phyloP scores from a whole-genome alignment of 2,888 invertebrate species.

The Alviniconcha strummeri region DNA sequence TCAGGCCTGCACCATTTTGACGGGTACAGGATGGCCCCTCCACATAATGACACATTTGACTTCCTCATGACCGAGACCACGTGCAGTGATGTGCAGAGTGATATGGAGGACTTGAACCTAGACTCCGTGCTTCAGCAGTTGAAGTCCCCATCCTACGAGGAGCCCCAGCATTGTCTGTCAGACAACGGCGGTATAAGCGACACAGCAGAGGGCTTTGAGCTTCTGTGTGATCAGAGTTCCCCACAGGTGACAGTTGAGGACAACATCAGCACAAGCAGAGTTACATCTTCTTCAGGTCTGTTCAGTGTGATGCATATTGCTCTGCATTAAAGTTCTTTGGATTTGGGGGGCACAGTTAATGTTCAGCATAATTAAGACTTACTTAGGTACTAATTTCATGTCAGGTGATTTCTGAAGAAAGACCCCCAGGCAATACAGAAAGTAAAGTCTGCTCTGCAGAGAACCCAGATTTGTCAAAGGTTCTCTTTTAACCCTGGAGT shows the following conservation, averaged over 20 bases:
- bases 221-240: slow-evolving; percentile 30
- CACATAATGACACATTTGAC: slow-evolving; percentile 23
- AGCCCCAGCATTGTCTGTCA: slow-evolving; percentile 25
- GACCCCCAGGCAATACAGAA: no score
- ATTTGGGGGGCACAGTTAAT: no score
- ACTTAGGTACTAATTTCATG: no score
- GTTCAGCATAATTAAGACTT: no score
- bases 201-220: slow-evolving; percentile 19
- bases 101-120: slow-evolving; percentile 29
- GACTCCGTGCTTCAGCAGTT: slow-evolving; percentile 29
- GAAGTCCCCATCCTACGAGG: slow-evolving; percentile 9
- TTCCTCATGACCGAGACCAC: slow-evolving; percentile 33
- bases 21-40: slow-evolving; percentile 32
- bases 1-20: slow-evolving; percentile 34
- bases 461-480: no score
- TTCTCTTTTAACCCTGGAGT: no score
- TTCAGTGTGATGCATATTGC: no score
- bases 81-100: slow-evolving; percentile 29
- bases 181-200: slow-evolving; percentile 25
- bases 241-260: slow-evolving; percentile 25
- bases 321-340: no score
- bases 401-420: no score
- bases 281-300: slow-evolving; percentile 1
- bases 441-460: no score
- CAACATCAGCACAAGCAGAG: slow-evolving; percentile 5